Evolutionary conservation across 2,888 invertebrate species (phyloP), one percentile per base, ranked within the genome.

Genomic region (Lasioglossum figueresi): DNA sequence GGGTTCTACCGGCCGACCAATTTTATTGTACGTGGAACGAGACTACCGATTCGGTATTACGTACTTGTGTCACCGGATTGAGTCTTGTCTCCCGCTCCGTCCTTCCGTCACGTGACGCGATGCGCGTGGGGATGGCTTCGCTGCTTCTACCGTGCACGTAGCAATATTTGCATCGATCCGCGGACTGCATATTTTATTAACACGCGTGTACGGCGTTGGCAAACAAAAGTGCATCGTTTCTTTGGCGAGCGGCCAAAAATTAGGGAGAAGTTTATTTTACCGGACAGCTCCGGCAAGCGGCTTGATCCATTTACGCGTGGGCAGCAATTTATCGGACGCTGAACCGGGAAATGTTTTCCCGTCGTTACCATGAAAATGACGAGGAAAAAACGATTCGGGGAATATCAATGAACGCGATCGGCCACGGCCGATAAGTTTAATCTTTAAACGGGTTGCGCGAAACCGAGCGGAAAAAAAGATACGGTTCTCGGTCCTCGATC

Each of bases 361-460:
- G 76, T 56, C 82, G 43, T 73, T 34, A 71, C 45, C 4, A 34
- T n/a, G 76, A 27, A 43, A 76, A 76, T 45, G 76, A 31, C 52
- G 19, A 68, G 31, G 71, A 59, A n/a, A 37, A 70, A 70, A 45
- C 80, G 82, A 82, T 82, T 43, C 82, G 84, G 80, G 82, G 59
- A 73, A 56, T 79, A 80, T 83, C 70, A 40, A 70, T 40, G 70
- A 70, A 40, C 70, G 70, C 0, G 70, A 37, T 23, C 70, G n/a
- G n/a, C 1, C 37, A 74, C 71, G 79, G 77, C 79, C 75, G 81
- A 77, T 23, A 79, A 82, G 84, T 86, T 87, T 83, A 84, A 84
- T 87, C 87, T 84, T 84, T 75, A 74, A 77, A 34, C 34, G 76
- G 74, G 75, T 40, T 72, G 75, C 83, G 80, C 78, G 80, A 78